Percentiles rank a stretch among this genome's conserved stretches.
phyloP scores from a whole-genome alignment of 2,888 invertebrate genomes.

The Cryptocephalus primarius region DNA sequence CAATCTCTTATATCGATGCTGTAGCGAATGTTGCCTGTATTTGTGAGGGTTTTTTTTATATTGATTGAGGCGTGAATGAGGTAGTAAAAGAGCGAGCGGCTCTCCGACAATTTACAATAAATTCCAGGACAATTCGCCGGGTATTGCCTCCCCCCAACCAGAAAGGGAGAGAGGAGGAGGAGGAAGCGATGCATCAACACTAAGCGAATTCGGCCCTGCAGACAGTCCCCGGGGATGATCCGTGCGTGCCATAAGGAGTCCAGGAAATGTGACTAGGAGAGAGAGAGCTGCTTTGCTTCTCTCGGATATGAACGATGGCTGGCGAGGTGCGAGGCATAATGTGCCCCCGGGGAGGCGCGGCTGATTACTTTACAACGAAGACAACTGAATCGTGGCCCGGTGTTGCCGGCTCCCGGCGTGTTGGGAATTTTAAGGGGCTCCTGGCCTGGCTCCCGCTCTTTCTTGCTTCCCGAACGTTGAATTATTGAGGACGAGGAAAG shows the following conservation, averaged over 20 bases:
- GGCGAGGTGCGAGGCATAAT: constrained; percentile 32
- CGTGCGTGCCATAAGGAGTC: constrained; percentile 24
- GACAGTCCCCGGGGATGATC: not conserved
- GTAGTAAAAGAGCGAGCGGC: too few relatives aligned
- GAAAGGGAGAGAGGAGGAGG: constrained; percentile 1
- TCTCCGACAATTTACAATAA: too few relatives aligned
- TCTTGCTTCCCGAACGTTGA: too few relatives aligned
- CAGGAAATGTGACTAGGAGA: constrained; percentile 22
- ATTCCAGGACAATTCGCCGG: too few relatives aligned
- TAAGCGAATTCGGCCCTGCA: not conserved
- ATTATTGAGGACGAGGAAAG: too few relatives aligned
- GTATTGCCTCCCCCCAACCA: too few relatives aligned
- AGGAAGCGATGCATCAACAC: too few relatives aligned
- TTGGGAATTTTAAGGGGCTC: not conserved
- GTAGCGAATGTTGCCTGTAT: too few relatives aligned
- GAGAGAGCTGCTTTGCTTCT: constrained; percentile 5
- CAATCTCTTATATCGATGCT: too few relatives aligned
- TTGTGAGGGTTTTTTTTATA: too few relatives aligned
- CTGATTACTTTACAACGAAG: constrained; percentile 32
- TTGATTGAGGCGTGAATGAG: too few relatives aligned
- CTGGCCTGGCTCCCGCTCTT: too few relatives aligned
- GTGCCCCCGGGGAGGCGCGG: constrained; percentile 29
- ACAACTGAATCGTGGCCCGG: constrained; percentile 25
- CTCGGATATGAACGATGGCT: constrained; percentile 25
- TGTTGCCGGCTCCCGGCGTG: not conserved